Evolutionary conservation across 2,113 vertebrate genomes (phyloP).

Genomic region (Embiotoca jacksoni): DNA sequence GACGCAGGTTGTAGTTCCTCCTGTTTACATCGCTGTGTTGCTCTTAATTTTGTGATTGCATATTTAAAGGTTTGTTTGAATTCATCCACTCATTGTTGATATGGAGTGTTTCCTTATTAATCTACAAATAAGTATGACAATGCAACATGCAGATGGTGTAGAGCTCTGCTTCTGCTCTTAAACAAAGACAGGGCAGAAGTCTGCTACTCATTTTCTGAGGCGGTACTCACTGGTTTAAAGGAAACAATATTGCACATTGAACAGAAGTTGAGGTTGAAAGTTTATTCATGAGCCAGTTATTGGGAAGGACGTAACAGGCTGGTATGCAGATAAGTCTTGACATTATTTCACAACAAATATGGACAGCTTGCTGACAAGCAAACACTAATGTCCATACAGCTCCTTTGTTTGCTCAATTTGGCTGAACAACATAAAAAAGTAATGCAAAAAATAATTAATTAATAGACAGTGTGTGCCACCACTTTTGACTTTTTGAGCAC

Average conservation of each 20-base stretch:
- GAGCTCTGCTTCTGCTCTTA: too few relatives aligned
- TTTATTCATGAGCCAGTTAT: neutral
- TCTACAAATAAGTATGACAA: constrained; percentile 20
- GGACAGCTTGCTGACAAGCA: neutral
- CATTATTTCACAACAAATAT: neutral
- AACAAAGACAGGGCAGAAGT: constrained; percentile 17
- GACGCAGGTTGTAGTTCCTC: too few relatives aligned
- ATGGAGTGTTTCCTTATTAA: constrained; percentile 15
- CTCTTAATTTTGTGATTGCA: too few relatives aligned
- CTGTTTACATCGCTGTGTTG: too few relatives aligned
- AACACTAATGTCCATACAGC: neutral
- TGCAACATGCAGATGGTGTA: constrained; percentile 1
- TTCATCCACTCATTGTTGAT: neutral
- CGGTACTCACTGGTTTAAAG: neutral
- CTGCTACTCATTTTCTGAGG: neutral
- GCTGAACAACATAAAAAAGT: neutral
- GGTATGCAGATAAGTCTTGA: neutral
- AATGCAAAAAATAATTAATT: neutral
- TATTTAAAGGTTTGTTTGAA: neutral
- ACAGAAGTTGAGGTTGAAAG: neutral
- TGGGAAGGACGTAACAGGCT: neutral
- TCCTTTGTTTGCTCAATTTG: neutral
- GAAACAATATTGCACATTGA: neutral
- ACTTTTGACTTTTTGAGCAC: too few relatives aligned
- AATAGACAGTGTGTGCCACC: neutral